These are phyloP conservation scores for Stenodera caucasica DNA, from an alignment of 2,888 invertebrate species.

Conservation along the genomic window DNA sequence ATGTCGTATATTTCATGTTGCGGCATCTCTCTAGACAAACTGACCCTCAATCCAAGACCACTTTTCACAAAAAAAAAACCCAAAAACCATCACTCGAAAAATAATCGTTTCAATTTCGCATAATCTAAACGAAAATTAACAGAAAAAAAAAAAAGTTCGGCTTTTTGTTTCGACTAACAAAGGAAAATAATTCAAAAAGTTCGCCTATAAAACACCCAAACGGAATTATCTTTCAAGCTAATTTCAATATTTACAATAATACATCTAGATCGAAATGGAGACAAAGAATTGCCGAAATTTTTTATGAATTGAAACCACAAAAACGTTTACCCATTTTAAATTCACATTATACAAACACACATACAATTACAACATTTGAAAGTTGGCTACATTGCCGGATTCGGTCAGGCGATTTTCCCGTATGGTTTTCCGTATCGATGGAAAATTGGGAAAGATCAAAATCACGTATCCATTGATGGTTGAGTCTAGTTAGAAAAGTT, in stretches of 20 bases:
- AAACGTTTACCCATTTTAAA: neutral
- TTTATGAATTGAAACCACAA: too few species aligned
- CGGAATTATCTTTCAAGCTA: too few species aligned
- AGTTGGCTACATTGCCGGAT: neutral
- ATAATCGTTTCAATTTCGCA: too few species aligned
- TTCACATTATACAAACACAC: neutral
- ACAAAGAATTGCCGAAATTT: too few species aligned
- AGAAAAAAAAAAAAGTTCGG: too few species aligned
- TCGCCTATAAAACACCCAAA: too few species aligned
- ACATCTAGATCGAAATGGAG: too few species aligned
- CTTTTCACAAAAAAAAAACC: neutral
- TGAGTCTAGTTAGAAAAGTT: neutral
- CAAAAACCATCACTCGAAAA: neutral
- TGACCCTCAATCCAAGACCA: constrained; percentile 19
- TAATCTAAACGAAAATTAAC: neutral
- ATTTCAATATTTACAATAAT: too few species aligned
- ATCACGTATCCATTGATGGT: constrained; percentile 1
- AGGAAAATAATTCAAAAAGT: too few species aligned
- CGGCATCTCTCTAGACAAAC: constrained; percentile 30
- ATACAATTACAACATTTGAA: neutral
- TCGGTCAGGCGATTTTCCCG: constrained; percentile 2
- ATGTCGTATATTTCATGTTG: constrained; percentile 31
- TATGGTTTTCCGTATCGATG: constrained; percentile 6
- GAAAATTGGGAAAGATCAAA: neutral
- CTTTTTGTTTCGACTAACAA: too few species aligned